Conservation (phyloP, 2,113 vertebrate species). For the Tupaia chinensis region DNA sequence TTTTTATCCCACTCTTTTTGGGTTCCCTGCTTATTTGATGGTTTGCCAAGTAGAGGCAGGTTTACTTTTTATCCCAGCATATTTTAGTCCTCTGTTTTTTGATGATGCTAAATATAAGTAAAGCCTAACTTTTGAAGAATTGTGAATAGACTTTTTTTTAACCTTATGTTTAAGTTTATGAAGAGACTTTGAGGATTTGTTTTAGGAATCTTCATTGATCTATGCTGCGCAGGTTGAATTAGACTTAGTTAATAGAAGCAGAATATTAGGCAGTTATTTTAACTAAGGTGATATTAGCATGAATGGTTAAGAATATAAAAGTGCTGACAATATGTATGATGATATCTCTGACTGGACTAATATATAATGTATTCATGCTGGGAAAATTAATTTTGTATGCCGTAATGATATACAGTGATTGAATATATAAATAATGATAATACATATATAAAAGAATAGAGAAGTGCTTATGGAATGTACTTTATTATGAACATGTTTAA, state of each 20-base stretch:
- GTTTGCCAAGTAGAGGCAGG: background rate
- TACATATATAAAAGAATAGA: background rate
- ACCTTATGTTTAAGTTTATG: background rate
- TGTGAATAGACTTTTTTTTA: background rate
- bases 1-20: background rate
- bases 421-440: too few relatives aligned
- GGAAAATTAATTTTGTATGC: too few relatives aligned
- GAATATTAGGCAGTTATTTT: background rate
- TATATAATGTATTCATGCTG: too few relatives aligned
- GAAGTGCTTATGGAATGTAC: background rate
- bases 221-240: background rate
- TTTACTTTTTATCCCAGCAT: background rate
- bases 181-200: conserved; percentile 22
- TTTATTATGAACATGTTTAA: background rate
- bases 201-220: background rate
- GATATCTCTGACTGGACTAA: too few relatives aligned
- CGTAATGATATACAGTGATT: too few relatives aligned
- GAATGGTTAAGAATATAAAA: background rate
- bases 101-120: background rate
- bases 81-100: conserved; percentile 7
- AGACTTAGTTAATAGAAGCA: background rate
- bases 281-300: too few relatives aligned
- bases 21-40: background rate
- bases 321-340: too few relatives aligned
- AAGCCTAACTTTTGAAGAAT: conserved; percentile 12